A percentile compares a stretch with the other conserved stretches of the same genome.
Evolutionary conservation across 2,888 invertebrate genomes (phyloP).

Genomic region (Pecten maximus): DNA sequence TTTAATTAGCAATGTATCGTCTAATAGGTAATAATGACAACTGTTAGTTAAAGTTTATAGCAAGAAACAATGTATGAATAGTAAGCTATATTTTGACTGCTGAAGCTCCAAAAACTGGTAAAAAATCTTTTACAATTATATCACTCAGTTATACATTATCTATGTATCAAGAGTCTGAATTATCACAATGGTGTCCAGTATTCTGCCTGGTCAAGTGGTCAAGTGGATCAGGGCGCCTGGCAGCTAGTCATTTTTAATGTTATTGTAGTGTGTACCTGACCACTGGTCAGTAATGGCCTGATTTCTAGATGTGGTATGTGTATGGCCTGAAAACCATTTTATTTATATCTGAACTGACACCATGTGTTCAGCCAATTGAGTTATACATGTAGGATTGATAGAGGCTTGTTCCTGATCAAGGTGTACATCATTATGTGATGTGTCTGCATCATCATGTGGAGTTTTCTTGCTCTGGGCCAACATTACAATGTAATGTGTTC

Average conservation of each 20-base stretch:
- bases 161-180: background rate
- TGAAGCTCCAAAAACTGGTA: background rate
- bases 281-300: background rate
- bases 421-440: background rate
- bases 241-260: constrained; percentile 41
- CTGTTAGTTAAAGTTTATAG: too few species aligned
- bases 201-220: constrained; percentile 29
- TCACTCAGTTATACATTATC: background rate
- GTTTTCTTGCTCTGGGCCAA: background rate
- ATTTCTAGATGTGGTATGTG: background rate
- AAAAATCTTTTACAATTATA: background rate
- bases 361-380: background rate
- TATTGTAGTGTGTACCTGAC: constrained; percentile 8
- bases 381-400: background rate
- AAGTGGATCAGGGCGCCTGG: constrained; percentile 39
- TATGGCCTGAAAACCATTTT: background rate
- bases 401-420: too few species aligned
- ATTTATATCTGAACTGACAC: background rate
- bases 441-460: background rate
- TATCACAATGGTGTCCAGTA: background rate
- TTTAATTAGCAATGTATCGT: too few species aligned
- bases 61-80: too few species aligned
- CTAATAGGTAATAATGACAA: too few species aligned
- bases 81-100: background rate
- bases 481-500: background rate